phyloP scores from a whole-genome alignment of 1,140 invertebrate genomes.

The Drosophila santomea region DNA sequence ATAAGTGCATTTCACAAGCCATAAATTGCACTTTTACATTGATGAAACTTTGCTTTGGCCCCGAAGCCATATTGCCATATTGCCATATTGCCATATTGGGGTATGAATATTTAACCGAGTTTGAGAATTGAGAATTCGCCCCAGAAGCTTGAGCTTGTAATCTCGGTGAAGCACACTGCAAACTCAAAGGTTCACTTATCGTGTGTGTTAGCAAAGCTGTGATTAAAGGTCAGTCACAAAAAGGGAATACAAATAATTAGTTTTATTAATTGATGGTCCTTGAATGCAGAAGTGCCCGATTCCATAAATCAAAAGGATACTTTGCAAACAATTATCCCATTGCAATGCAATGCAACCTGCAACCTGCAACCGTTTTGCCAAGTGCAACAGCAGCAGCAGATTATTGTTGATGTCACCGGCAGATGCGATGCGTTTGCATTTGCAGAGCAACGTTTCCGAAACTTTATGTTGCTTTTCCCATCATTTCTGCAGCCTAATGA shows the following conservation, averaged over 20 bases:
- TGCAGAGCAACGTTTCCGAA: constrained; percentile 19
- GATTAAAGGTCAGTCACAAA: background rate
- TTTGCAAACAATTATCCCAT: too few relatives aligned
- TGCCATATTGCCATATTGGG: constrained; percentile 1
- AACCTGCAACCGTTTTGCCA: background rate
- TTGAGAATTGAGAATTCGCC: constrained; percentile 9
- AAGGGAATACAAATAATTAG: too few relatives aligned
- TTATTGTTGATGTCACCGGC: constrained; percentile 17
- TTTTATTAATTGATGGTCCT: too few relatives aligned
- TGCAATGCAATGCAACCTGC: background rate
- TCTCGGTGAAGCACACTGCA: background rate
- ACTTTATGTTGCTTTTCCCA: constrained; percentile 17
- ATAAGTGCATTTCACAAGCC: constrained; percentile 46
- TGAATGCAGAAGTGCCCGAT: too few relatives aligned
- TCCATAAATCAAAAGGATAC: too few relatives aligned
- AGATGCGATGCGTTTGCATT: constrained; percentile 37
- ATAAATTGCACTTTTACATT: constrained; percentile 52
- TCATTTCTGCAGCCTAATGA: background rate
- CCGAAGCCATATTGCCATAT: background rate
- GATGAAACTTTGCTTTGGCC: constrained; percentile 30
- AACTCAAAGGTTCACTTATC: background rate
- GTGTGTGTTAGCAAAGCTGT: background rate
- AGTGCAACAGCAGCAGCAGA: constrained; percentile 4
- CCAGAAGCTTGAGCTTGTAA: constrained; percentile 12
- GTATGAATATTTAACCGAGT: constrained; percentile 38